Conservation (phyloP, 2,797 vertebrate species). For the Sylvia borin region DNA sequence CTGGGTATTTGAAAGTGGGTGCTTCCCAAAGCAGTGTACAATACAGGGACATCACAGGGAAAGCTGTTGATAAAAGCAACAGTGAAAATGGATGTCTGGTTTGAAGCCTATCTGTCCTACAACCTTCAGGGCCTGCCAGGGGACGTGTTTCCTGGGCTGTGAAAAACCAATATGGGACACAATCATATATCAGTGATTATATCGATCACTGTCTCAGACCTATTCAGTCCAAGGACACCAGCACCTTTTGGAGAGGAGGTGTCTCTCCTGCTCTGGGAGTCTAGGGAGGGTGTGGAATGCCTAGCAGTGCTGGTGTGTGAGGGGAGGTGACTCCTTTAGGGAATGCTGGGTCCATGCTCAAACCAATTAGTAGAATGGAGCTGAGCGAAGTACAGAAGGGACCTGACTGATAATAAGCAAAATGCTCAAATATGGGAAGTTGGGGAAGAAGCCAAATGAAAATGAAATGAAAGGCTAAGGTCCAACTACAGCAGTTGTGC, state of each 20-base stretch:
- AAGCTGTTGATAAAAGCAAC: background rate
- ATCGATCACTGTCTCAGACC: slow-evolving; percentile 56
- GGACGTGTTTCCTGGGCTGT: slow-evolving; percentile 62
- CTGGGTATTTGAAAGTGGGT: background rate
- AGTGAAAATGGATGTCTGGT: slow-evolving; percentile 29
- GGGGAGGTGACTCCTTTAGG: background rate
- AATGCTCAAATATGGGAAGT: slow-evolving; percentile 53
- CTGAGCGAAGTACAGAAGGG: slow-evolving; percentile 32
- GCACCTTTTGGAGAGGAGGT: slow-evolving; percentile 15
- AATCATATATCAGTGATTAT: slow-evolving; percentile 48
- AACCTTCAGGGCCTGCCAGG: slow-evolving; percentile 60
- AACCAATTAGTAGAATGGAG: slow-evolving; percentile 60
- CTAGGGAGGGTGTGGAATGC: background rate
- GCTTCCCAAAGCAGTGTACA: background rate
- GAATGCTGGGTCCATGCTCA: background rate
- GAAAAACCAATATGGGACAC: slow-evolving; percentile 62
- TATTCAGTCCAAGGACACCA: slow-evolving; percentile 27
- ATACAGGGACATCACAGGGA: background rate
- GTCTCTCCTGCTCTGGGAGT: background rate
- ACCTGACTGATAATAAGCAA: slow-evolving; percentile 54
- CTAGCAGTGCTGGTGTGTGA: rapidly evolving
- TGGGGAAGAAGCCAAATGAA: slow-evolving; percentile 73
- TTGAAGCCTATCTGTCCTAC: slow-evolving; percentile 49
- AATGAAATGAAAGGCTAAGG: slow-evolving; percentile 64
- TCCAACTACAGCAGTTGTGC: slow-evolving; percentile 34